These are phyloP conservation scores for Sebastes miniatus DNA, from an alignment of 2,797 vertebrate genomes.

Conservation along the genomic window DNA sequence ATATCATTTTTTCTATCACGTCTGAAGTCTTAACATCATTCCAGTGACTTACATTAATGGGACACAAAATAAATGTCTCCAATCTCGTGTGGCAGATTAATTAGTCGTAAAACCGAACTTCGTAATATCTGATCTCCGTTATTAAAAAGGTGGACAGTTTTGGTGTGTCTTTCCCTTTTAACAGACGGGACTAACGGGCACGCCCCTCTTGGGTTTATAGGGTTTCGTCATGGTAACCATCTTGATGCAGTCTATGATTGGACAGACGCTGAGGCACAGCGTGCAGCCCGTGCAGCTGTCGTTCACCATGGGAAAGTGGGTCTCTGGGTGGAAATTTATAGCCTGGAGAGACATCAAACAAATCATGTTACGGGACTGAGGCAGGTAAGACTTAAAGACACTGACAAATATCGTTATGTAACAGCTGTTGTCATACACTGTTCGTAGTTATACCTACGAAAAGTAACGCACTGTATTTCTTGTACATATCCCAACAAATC, in stretches of 20 bases:
- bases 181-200: slow-evolving; percentile 82
- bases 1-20: not conserved
- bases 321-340: slow-evolving; percentile 90
- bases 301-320: slow-evolving; percentile 88
- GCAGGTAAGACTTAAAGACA: not conserved
- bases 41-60: not conserved
- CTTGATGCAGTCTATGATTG: slow-evolving; percentile 94
- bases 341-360: slow-evolving; percentile 80
- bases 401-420: not conserved
- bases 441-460: too few species aligned
- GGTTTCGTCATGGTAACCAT: slow-evolving; percentile 90
- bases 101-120: not conserved
- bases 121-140: not conserved
- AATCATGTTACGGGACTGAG: slow-evolving; percentile 30
- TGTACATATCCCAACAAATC: too few species aligned
- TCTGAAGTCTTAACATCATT: not conserved
- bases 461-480: too few species aligned
- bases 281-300: slow-evolving; percentile 95
- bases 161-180: slow-evolving; percentile 45
- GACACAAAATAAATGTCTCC: not conserved
- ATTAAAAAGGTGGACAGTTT: not conserved
- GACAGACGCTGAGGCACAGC: slow-evolving; percentile 93
- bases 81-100: not conserved
- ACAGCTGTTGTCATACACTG: too few species aligned
- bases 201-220: slow-evolving; percentile 88